Evolutionary conservation across 1,140 invertebrate species (phyloP).

Genomic region (Brachionus sp.): DNA sequence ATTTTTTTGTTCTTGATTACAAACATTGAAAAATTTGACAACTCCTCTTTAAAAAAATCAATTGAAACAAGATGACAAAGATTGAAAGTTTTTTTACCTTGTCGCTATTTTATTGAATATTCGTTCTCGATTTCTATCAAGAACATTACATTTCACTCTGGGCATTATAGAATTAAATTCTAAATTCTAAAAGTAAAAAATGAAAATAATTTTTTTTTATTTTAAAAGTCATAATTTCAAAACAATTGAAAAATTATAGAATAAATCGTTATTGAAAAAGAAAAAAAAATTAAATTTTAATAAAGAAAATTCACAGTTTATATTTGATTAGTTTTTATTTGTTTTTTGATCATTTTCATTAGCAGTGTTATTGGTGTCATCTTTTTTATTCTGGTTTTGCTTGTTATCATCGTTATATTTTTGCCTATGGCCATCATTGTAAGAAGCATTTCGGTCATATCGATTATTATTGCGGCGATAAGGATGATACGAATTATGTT

Average conservation of each 20-base stretch:
- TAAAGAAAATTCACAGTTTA: background rate
- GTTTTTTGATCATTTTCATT: background rate
- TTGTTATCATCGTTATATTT: background rate
- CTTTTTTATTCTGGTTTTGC: background rate
- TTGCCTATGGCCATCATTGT: background rate
- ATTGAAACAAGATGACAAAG: no score
- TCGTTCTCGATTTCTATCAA: slow-evolving; percentile 13
- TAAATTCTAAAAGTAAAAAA: background rate
- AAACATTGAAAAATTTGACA: slow-evolving; percentile 44
- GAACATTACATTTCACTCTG: slow-evolving; percentile 1
- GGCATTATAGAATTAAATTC: slow-evolving; percentile 44
- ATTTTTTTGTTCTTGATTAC: slow-evolving; percentile 41
- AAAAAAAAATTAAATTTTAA: background rate
- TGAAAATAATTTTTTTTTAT: background rate
- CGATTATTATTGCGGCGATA: background rate
- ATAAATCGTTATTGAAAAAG: background rate
- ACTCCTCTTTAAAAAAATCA: slow-evolving; percentile 16
- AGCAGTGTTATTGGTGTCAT: background rate
- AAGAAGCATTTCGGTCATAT: background rate
- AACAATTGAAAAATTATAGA: background rate
- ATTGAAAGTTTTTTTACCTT: background rate
- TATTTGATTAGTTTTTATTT: background rate
- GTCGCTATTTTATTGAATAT: slow-evolving; percentile 32
- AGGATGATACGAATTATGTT: background rate
- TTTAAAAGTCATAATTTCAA: background rate